Evolutionary conservation across 2,797 vertebrate genomes (phyloP).

Genomic region (Gadopsis bispinosus): DNA sequence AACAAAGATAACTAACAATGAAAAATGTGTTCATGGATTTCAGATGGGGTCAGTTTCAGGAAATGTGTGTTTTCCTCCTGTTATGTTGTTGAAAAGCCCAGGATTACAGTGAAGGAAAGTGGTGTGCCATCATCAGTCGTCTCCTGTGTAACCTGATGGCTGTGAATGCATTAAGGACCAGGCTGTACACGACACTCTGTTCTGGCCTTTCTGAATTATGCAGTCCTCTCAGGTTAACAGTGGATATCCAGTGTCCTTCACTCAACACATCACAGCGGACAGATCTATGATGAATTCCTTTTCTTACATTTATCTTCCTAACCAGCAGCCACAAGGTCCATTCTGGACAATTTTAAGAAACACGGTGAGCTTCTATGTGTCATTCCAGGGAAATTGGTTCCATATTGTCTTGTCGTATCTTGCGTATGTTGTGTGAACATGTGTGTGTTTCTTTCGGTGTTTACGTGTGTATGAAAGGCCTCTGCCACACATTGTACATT

Average conservation of each 20-base stretch:
- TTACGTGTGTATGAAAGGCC: conserved; percentile 13
- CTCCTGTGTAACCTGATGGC: conserved; percentile 75
- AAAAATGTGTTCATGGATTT: conserved; percentile 40
- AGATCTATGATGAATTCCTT: conserved; percentile 43
- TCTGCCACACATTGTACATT: conserved; percentile 21
- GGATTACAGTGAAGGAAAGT: conserved; percentile 56
- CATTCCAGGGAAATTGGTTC: not conserved
- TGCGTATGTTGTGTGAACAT: not conserved
- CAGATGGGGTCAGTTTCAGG: conserved; percentile 6
- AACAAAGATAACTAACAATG: not conserved
- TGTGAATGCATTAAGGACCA: conserved; percentile 57
- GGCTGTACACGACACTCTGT: conserved; percentile 67
- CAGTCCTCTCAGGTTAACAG: conserved; percentile 76
- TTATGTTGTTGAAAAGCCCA: conserved; percentile 8
- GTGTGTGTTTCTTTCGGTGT: conserved; percentile 1
- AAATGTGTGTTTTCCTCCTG: not conserved
- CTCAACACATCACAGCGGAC: conserved; percentile 48
- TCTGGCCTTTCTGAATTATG: conserved; percentile 82
- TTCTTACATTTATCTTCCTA: conserved; percentile 2
- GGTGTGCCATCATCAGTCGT: not conserved
- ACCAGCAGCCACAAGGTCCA: not conserved
- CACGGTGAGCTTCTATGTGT: not conserved
- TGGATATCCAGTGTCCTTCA: conserved; percentile 73
- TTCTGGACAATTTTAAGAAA: not conserved
- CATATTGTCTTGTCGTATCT: not conserved